Conservation (phyloP, 92 coral and sea anemone genomes). For the Phenganax stokvisi region DNA sequence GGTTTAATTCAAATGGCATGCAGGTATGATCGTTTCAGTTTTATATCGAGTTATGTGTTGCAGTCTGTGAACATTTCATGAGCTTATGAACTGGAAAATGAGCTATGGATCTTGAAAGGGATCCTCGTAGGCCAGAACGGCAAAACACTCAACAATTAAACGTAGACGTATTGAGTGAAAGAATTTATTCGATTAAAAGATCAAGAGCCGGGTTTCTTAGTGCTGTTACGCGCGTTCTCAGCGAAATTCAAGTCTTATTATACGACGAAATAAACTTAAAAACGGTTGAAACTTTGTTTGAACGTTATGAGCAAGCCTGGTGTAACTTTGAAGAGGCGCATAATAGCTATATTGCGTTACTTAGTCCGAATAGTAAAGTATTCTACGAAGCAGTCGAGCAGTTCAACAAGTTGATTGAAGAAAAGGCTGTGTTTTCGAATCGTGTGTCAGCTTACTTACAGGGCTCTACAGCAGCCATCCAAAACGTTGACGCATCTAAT, state of each 20-base stretch:
- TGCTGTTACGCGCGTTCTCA: constrained; percentile 37
- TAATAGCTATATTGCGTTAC: neutral
- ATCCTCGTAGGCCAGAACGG: neutral
- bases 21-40: neutral
- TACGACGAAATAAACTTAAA: neutral
- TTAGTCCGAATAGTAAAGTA: neutral
- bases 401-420: constrained; percentile 7
- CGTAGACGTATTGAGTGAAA: neutral
- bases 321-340: constrained; percentile 22
- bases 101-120: neutral
- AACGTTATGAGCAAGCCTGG: constrained; percentile 21
- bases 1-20: constrained; percentile 32
- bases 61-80: neutral
- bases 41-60: neutral
- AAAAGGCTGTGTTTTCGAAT: constrained; percentile 9
- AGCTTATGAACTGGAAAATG: neutral
- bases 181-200: constrained; percentile 12
- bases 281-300: neutral
- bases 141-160: neutral
- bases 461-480: neutral
- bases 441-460: constrained; percentile 6
- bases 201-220: constrained; percentile 25
- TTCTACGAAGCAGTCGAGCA: constrained; percentile 14
- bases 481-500: no score
- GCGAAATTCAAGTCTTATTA: constrained; percentile 25